Evolutionary conservation across 2,888 invertebrate genomes (phyloP), one percentile per base, ranked within the genome.

Genomic region (Cerastis rubricosa): DNA sequence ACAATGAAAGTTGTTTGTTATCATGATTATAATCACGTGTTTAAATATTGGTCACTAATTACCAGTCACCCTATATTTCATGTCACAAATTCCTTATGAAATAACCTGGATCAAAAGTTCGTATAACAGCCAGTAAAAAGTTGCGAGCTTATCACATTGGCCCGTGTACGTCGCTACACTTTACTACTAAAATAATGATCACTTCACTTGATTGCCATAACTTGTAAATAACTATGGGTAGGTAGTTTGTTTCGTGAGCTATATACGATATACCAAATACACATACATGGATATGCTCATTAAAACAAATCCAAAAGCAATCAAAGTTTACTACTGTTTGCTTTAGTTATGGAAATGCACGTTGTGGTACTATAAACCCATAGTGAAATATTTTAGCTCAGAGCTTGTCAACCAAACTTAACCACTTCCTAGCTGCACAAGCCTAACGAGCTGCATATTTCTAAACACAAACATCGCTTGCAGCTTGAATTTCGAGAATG

Each of bases 191-290:
- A 9, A 54, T 25, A 45, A 51, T 35, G 25, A 35, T 12, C 51
- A 43, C 25, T 57, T 73, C 35, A 45, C n/a, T 64, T 64, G 51
- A 25, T 47, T 68, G n/a, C n/a, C 14, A n/a, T n/a, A 22, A 54
- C 6, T 51, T 71, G 19, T 43, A n/a, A 29, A 35, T 2, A 12
- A 63, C 40, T 40, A 8, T 49, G 49, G 19, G 19, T 49, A 49
- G 19, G 22, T 8, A 8, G 49, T 22, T 49, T 49, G 7, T 49
- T 49, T 49, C 7, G 19, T 49, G 49, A 49, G 19, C 19, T 2
- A 7, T n/a, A n/a, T n/a, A n/a, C n/a, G n/a, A n/a, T n/a, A n/a
- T 19, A 49, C 19, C 19, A 22, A 49, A 49, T 49, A 19, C 17
- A 47, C 17, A 19, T 8, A 49, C 19, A 49, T 19, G 22, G 22